Percentiles rank a stretch among this genome's conserved stretches.
These are phyloP conservation scores for Spinus pinus DNA, from an alignment of 2,797 vertebrate genomes.

Conservation along the genomic window DNA sequence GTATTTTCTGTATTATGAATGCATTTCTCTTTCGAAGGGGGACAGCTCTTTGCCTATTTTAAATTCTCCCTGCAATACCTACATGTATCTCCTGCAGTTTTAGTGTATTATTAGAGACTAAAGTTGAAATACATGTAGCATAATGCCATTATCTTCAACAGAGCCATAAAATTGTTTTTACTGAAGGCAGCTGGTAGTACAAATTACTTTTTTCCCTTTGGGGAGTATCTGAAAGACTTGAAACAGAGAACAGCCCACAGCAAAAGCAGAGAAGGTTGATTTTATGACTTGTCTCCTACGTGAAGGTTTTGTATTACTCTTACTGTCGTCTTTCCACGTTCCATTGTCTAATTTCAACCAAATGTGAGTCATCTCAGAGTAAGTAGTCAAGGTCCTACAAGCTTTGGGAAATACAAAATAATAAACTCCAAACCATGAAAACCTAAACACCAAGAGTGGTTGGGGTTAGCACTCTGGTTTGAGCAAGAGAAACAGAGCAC, in stretches of 20 bases:
- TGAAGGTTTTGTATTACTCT: not conserved
- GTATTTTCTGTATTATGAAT: not conserved
- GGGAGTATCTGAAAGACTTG: conserved; percentile 76
- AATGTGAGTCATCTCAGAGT: not conserved
- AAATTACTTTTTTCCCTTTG: conserved; percentile 41
- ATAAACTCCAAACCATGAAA: not conserved
- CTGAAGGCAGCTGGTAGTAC: not conserved
- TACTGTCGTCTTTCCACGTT: not conserved
- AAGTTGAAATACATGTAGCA: not conserved
- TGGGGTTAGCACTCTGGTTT: not conserved
- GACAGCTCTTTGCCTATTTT: not conserved
- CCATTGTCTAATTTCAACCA: not conserved
- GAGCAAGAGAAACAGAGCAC: not conserved
- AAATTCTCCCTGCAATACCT: not conserved
- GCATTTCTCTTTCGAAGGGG: conserved; percentile 65
- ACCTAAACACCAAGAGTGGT: not conserved
- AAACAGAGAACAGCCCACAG: conserved; percentile 71
- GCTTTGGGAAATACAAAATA: not conserved
- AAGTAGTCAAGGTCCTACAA: not conserved
- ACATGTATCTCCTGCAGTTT: not conserved
- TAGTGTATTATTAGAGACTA: not conserved
- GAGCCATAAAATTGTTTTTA: not conserved
- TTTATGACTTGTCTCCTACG: not conserved
- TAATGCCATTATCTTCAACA: not conserved
- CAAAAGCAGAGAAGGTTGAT: conserved; percentile 67